phyloP scores from a whole-genome alignment of 2,113 vertebrate genomes.

The Gymnobelideus leadbeateri region DNA sequence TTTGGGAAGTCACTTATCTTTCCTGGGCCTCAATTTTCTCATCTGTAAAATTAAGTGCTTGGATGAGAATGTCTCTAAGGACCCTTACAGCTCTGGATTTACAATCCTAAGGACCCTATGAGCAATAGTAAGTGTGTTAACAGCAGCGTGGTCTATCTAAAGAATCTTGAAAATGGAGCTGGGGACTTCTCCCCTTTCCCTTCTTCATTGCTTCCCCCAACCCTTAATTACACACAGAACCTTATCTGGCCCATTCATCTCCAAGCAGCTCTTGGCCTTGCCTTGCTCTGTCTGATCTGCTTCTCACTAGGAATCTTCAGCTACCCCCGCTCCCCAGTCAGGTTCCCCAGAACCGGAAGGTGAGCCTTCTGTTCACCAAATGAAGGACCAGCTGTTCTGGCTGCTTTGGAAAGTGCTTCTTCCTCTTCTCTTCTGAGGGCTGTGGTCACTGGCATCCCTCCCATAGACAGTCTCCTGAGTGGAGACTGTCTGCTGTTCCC shows the following conservation, averaged over 20 bases:
- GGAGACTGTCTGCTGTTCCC: background rate
- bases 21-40: background rate
- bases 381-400: conserved; percentile 6
- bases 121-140: background rate
- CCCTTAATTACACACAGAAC: background rate
- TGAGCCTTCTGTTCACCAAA: conserved; percentile 5
- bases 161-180: background rate
- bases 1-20: background rate
- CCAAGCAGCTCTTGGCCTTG: conserved; percentile 17
- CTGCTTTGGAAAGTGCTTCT: background rate
- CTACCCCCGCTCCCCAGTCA: background rate
- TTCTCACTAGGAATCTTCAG: background rate
- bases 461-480: background rate
- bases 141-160: background rate
- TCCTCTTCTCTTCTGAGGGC: background rate
- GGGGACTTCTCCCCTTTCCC: background rate
- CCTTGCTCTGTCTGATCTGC: background rate
- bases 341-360: conserved; percentile 21
- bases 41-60: background rate
- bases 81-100: background rate
- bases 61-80: background rate
- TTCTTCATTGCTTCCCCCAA: conserved; percentile 14
- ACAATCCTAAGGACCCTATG: background rate
- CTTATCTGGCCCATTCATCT: background rate
- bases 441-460: background rate